Evolutionary conservation across 2,888 invertebrate species (phyloP).

Genomic region (Acanthosepion pharaonis): DNA sequence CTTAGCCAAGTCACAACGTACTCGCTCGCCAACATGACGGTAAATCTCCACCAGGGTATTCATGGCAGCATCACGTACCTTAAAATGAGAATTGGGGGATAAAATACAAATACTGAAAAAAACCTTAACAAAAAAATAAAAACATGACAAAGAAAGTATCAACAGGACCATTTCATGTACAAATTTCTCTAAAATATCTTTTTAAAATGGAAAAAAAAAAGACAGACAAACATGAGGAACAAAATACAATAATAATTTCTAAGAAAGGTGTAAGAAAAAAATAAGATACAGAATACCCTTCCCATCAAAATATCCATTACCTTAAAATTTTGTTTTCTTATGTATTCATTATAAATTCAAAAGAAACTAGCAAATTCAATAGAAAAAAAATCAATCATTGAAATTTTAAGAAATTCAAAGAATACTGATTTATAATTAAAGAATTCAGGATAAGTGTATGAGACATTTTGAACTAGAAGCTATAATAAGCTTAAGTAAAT

Average conservation of each 20-base stretch:
- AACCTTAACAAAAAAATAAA: background rate
- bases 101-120: background rate
- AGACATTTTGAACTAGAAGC: too few relatives aligned
- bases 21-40: slow-evolving; percentile 91
- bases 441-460: too few relatives aligned
- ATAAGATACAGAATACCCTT: background rate
- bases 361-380: too few relatives aligned
- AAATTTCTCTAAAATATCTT: background rate
- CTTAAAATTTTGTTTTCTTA: too few relatives aligned
- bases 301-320: background rate
- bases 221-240: background rate
- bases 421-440: too few relatives aligned
- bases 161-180: background rate
- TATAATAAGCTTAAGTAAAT: background rate
- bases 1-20: slow-evolving; percentile 86
- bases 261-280: background rate
- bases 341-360: too few relatives aligned
- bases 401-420: too few relatives aligned
- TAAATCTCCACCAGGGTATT: slow-evolving; percentile 91
- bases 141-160: background rate
- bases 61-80: slow-evolving; percentile 88
- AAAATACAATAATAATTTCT: background rate
- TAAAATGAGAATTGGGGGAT: background rate
- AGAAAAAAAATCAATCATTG: too few relatives aligned
- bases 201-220: background rate